Conservation (phyloP, 1,140 invertebrate genomes). For the Asbolus verrucosus region DNA sequence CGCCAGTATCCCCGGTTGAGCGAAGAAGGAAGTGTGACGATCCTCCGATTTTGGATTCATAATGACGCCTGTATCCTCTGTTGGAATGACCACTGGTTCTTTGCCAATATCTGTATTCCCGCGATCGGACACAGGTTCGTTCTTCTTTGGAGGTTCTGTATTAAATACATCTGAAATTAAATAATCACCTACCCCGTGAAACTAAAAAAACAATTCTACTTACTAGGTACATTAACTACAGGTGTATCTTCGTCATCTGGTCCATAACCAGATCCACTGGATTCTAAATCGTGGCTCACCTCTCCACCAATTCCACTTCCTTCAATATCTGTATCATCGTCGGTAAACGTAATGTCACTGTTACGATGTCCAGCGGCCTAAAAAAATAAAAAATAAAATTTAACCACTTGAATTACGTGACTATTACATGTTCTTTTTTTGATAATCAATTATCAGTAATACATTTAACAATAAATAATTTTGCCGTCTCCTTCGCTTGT, state of each 20-base stretch:
- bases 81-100: conserved; percentile 15
- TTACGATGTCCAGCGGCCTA: conserved; percentile 12
- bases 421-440: not conserved
- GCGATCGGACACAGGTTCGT: not conserved
- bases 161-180: conserved; percentile 8
- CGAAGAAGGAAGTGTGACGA: conserved; percentile 89
- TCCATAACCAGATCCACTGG: conserved; percentile 77
- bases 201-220: not conserved
- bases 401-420: not conserved
- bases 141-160: not conserved
- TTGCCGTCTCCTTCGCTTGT: too few species aligned
- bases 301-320: conserved; percentile 67
- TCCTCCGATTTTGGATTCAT: conserved; percentile 85
- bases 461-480: too few species aligned
- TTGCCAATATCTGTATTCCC: not conserved
- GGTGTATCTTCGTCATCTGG: conserved; percentile 72
- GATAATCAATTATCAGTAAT: too few species aligned
- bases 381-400: conserved; percentile 19
- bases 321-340: conserved; percentile 66
- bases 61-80: conserved; percentile 67
- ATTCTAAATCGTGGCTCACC: conserved; percentile 73
- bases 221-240: not conserved
- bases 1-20: conserved; percentile 93
- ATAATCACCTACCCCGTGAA: too few species aligned
- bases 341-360: conserved; percentile 53